Conservation (phyloP, 2,888 invertebrate genomes). For the Zaprionus lineosus region DNA sequence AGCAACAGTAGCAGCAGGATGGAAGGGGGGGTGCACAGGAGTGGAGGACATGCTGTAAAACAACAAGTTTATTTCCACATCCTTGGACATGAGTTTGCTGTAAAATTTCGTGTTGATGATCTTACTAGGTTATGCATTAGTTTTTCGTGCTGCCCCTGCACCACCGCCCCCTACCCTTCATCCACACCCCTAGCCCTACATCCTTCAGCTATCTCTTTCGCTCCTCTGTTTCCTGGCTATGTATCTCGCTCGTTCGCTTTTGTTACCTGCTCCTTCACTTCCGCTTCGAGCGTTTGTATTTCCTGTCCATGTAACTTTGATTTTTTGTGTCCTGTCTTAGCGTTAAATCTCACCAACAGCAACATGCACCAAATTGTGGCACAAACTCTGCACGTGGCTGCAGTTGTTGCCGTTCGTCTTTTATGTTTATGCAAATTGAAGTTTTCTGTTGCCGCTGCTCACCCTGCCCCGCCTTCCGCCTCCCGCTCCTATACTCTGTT, state of each 20-base stretch:
- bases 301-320: constrained; percentile 64
- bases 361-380: constrained; percentile 45
- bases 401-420: constrained; percentile 48
- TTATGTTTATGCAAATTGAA: constrained; percentile 79
- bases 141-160: constrained; percentile 55
- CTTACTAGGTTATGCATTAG: constrained; percentile 79
- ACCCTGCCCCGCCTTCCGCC: too few relatives aligned
- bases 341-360: constrained; percentile 60
- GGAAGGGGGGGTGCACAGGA: not conserved
- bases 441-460: constrained; percentile 43
- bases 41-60: constrained; percentile 54
- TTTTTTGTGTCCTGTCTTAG: constrained; percentile 69
- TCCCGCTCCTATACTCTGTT: too few relatives aligned
- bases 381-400: constrained; percentile 27
- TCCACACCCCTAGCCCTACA: too few relatives aligned
- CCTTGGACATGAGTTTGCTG: constrained; percentile 77
- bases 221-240: not conserved
- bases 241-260: not conserved
- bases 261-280: constrained; percentile 41
- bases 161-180: not conserved
- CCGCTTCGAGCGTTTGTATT: constrained; percentile 49
- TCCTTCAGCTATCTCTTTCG: not conserved
- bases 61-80: constrained; percentile 75
- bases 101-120: constrained; percentile 80
- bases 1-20: constrained; percentile 1